Percentiles rank a stretch among this genome's conserved stretches.
Evolutionary conservation across 1,140 invertebrate species (phyloP).

Genomic region (Tribolium madens): DNA sequence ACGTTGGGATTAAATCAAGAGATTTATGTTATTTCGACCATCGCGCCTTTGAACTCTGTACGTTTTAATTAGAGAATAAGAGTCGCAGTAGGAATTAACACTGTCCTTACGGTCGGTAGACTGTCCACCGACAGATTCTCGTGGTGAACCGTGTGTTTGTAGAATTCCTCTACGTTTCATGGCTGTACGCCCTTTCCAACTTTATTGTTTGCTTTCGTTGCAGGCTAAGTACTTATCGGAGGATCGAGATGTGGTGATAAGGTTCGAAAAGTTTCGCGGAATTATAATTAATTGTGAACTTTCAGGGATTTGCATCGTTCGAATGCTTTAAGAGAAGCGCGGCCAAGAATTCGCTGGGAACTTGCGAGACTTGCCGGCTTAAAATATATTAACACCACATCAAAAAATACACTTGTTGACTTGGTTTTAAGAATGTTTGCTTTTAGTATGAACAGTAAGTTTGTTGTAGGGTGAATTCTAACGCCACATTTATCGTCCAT

Average conservation of each 20-base stretch:
- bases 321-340: slow-evolving; percentile 5
- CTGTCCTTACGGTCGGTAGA: slow-evolving; percentile 26
- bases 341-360: not conserved
- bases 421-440: not conserved
- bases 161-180: slow-evolving; percentile 1
- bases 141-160: slow-evolving; percentile 1
- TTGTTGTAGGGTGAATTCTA: too few relatives aligned
- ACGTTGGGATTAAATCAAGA: slow-evolving; percentile 32
- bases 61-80: slow-evolving; percentile 44
- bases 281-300: slow-evolving; percentile 45
- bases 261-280: slow-evolving; percentile 29
- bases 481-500: not conserved
- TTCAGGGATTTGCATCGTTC: slow-evolving; percentile 33
- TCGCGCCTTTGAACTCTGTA: not conserved
- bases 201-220: not conserved
- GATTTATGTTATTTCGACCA: slow-evolving; percentile 25
- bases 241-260: slow-evolving; percentile 36
- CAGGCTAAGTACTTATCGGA: slow-evolving; percentile 19
- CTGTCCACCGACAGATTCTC: slow-evolving; percentile 11
- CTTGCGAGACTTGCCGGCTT: not conserved
- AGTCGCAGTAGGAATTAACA: slow-evolving; percentile 5
- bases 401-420: not conserved
- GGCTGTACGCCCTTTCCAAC: not conserved
- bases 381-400: slow-evolving; percentile 1
- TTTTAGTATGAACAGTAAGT: not conserved